These are phyloP conservation scores for Hypanus sabinus DNA, from an alignment of 2,113 vertebrate genomes.

Conservation along the genomic window DNA sequence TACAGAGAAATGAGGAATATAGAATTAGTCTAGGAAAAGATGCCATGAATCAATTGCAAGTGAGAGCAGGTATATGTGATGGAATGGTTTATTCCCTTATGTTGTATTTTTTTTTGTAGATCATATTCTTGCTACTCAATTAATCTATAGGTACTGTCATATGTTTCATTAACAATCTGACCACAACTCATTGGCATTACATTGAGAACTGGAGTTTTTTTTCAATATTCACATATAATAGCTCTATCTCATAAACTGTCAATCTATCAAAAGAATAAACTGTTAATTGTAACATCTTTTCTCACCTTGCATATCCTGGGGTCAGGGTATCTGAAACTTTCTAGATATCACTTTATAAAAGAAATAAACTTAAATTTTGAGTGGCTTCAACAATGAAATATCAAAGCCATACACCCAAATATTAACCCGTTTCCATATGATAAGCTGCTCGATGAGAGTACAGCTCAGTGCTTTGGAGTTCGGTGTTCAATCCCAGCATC, in stretches of 20 bases:
- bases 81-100: too few species aligned
- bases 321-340: background rate
- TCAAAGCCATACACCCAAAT: background rate
- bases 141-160: too few species aligned
- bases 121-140: too few species aligned
- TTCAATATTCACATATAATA: background rate
- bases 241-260: background rate
- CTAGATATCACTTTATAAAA: background rate
- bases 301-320: background rate
- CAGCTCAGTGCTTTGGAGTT: too few species aligned
- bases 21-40: background rate
- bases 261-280: background rate
- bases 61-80: too few species aligned
- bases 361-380: background rate
- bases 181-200: background rate
- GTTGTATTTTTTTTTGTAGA: too few species aligned
- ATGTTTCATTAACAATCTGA: background rate
- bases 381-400: background rate
- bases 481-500: too few species aligned
- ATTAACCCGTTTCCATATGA: background rate
- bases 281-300: background rate
- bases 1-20: background rate
- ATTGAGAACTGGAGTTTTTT: background rate
- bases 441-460: background rate
- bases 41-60: too few species aligned